Base-by-base conservation (phyloP, 2,888 invertebrate species). In the Hyalella azteca region DNA sequence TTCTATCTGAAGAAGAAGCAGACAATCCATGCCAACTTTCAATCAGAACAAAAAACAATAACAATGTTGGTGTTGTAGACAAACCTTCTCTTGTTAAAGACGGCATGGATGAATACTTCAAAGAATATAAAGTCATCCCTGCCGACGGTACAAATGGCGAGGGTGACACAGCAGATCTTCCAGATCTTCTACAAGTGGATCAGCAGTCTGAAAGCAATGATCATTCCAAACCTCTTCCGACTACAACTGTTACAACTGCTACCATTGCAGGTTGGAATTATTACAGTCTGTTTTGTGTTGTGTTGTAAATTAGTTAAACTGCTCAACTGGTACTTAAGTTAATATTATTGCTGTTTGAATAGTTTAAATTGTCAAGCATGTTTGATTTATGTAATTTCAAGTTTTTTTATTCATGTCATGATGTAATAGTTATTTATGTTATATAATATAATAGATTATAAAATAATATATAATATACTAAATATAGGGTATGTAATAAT, bases 41-140 rank as follows among this genome's bases (percentile, higher is more conserved):
- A 1, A 66, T 19, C 19, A 66, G 36, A 22, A 66, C 66, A 19
- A 66, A 66, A 66, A 66, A 36, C n/a, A 66, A 66, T 36, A 66
- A 66, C 19, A 66, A 66, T 36, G 66, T 66, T n/a, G 66, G 66
- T 15, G 66, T 15, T 7, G 36, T 32, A 15, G 29, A 36, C 15
- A 80, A 81, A 40, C 73, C 78, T 3, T 36, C 78, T 19, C 45
- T 77, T 3, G 80, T 80, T 22, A 81, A 81, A 78, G 83, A 83
- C 50, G 83, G 83, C 26, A 83, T 83, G 83, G 83, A 83, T 19
- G 83, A 83, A 60, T 83, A 83, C 48, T 83, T 83, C 66, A 78
- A 81, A 41, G 60, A 78, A 41, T 78, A 40, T 22, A 26, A 54
- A 59, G 19, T 40, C n/a, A 49, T 11, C 9, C 36, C 50, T 54